phyloP scores from a whole-genome alignment of 1,140 invertebrate genomes.

The Macrostomum lignano region DNA sequence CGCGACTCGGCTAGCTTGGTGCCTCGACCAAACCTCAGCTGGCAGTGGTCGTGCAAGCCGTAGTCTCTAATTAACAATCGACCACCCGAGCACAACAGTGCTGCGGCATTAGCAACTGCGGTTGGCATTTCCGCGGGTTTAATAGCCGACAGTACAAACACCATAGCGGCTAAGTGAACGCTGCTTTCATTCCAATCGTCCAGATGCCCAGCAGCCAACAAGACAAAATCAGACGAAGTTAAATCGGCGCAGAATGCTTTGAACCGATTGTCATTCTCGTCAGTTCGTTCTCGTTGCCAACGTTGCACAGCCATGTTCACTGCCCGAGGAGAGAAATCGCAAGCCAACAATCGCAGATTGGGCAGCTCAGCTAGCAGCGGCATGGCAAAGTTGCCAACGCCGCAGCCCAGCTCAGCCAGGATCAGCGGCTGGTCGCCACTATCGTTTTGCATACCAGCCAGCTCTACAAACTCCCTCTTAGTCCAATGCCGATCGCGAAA shows the following conservation, averaged over 20 bases:
- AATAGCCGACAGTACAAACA: conserved; percentile 51
- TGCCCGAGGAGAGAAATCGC: conserved; percentile 69
- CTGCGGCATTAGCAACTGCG: conserved; percentile 38
- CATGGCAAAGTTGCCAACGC: conserved; percentile 81
- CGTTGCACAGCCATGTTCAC: too few relatives aligned
- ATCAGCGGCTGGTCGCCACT: too few relatives aligned
- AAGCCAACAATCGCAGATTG: conserved; percentile 48
- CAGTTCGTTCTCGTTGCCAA: too few relatives aligned
- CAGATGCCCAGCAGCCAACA: too few relatives aligned
- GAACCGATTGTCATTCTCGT: too few relatives aligned
- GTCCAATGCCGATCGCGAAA: conserved; percentile 96
- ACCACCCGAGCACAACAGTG: conserved; percentile 25
- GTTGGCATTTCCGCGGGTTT: conserved; percentile 44
- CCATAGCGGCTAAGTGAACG: conserved; percentile 39
- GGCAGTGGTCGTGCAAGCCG: conserved; percentile 25
- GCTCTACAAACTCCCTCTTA: conserved; percentile 60
- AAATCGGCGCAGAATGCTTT: too few relatives aligned
- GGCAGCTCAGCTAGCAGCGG: conserved; percentile 52
- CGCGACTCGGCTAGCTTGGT: conserved; percentile 44
- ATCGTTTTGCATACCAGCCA: too few relatives aligned
- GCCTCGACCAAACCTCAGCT: conserved; percentile 46
- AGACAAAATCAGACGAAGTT: too few relatives aligned
- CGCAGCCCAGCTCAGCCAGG: conserved; percentile 68
- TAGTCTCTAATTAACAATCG: conserved; percentile 24
- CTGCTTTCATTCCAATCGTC: conserved; percentile 17